Evolutionary conservation across 1,140 invertebrate genomes (phyloP).

Genomic region (Potamilus streckersoni): DNA sequence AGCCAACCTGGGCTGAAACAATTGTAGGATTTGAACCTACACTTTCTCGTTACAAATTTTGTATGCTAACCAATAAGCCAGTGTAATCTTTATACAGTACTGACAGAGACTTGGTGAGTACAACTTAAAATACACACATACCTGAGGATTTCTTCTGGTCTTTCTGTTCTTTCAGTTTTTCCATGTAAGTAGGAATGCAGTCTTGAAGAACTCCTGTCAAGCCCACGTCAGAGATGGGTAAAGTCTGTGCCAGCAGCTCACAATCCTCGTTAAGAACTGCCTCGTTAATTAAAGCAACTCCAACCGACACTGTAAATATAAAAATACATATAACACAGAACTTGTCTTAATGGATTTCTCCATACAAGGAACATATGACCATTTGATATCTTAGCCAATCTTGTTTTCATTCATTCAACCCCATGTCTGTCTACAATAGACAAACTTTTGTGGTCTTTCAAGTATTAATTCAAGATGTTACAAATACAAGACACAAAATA

Average conservation of each 20-base stretch:
- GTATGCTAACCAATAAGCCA: too few relatives aligned
- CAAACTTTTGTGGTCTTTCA: too few relatives aligned
- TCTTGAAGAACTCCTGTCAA: constrained; percentile 54
- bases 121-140: too few relatives aligned
- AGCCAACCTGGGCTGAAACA: too few relatives aligned
- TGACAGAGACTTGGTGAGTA: too few relatives aligned
- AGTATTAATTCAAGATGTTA: too few relatives aligned
- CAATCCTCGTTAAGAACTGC: constrained; percentile 44
- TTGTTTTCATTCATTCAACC: neutral
- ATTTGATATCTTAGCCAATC: neutral
- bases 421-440: too few relatives aligned
- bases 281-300: constrained; percentile 55
- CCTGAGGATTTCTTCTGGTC: neutral
- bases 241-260: constrained; percentile 37
- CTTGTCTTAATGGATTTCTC: neutral
- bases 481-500: too few relatives aligned
- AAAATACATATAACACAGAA: neutral
- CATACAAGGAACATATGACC: neutral
- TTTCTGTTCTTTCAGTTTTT: constrained; percentile 43
- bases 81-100: too few relatives aligned
- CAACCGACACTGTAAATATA: constrained; percentile 52
- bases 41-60: too few relatives aligned
- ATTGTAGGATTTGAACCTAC: too few relatives aligned
- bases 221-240: constrained; percentile 40
- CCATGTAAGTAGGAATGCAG: constrained; percentile 53